Conservation (phyloP, 2,113 vertebrate genomes). For the Boleophthalmus pectinirostris region DNA sequence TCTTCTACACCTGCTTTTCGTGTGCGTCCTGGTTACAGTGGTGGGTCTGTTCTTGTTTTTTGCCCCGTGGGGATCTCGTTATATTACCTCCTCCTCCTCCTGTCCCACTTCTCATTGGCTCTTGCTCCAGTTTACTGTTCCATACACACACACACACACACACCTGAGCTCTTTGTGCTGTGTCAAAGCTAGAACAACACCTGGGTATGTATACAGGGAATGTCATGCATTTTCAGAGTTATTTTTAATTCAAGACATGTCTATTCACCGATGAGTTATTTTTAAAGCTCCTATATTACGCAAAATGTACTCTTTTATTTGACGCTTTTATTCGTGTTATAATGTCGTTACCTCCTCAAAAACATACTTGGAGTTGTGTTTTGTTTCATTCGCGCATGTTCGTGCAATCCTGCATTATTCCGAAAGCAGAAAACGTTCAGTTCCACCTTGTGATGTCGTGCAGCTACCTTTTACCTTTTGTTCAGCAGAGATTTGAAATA, state of each 20-base stretch:
- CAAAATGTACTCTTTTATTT: too few species aligned
- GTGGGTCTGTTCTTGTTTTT: constrained; percentile 37
- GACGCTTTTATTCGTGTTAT: too few species aligned
- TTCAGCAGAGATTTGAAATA: too few species aligned
- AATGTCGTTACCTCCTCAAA: too few species aligned
- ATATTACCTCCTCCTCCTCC: constrained; percentile 45
- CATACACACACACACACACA: constrained; percentile 1
- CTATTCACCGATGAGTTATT: neutral
- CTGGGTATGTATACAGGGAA: neutral
- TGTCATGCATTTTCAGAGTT: neutral
- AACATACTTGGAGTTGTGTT: too few species aligned
- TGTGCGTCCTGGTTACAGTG: constrained; percentile 62
- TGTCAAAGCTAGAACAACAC: neutral
- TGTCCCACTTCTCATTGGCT: constrained; percentile 65
- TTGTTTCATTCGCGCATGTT: too few species aligned
- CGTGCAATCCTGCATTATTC: too few species aligned
- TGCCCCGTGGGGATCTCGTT: constrained; percentile 28
- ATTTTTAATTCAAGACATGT: neutral
- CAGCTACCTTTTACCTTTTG: too few species aligned
- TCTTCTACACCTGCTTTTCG: neutral
- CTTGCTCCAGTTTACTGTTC: constrained; percentile 54
- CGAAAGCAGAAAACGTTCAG: too few species aligned
- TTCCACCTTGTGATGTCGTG: too few species aligned
- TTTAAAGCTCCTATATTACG: too few species aligned
- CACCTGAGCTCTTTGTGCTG: neutral